Evolutionary conservation across 2,797 vertebrate genomes (phyloP), one percentile per base, ranked within the genome.

Genomic region (Notolabrus celidotus): DNA sequence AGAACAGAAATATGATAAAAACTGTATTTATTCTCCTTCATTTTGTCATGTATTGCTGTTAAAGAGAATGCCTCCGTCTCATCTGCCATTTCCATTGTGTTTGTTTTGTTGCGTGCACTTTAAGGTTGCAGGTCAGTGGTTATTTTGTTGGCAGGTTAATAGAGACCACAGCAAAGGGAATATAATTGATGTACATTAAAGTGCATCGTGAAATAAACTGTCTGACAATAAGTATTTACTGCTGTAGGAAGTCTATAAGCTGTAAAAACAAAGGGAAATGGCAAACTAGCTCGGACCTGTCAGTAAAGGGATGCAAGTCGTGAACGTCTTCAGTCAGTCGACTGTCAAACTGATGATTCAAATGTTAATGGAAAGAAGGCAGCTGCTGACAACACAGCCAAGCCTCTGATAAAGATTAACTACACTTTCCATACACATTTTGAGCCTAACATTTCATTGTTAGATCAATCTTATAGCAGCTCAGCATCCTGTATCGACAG

Each of bases 401-500:
- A 71, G 51, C 45, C n/a, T 80, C 66, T 50, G 68, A 65, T 75
- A 60, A 58, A 69, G 61, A 71, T 72, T 60, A 64, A 59, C 29
- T 55, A 50, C 1, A 0, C 33, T 64, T 68, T 79, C 71, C 76
- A 64, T 71, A 17, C 29, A 47, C 62, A 65, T 67, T 67, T 74
- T 60, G 61, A 59, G 61, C 38, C 38, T 10, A 52, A 45, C 56
- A 71, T 38, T 10, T 54, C 50, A 9, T 0, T 49, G 33, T 66
- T 17, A 34, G 69, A 74, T 51, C 58, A 67, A 73, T 80, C 59
- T 67, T 17, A 47, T 27, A 39, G 66, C 52, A 62, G 69, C 80
- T 83, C 80, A 81, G 90, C 77, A 74, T 56, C 59, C 57, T 65
- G 43, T 77, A 85, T 77, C 29, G 60, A 79, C 71, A 54, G 78